Percentiles rank a stretch among this genome's conserved stretches.
phyloP scores from a whole-genome alignment of 2,797 vertebrate species.

The Pipistrellus pipistrellus region DNA sequence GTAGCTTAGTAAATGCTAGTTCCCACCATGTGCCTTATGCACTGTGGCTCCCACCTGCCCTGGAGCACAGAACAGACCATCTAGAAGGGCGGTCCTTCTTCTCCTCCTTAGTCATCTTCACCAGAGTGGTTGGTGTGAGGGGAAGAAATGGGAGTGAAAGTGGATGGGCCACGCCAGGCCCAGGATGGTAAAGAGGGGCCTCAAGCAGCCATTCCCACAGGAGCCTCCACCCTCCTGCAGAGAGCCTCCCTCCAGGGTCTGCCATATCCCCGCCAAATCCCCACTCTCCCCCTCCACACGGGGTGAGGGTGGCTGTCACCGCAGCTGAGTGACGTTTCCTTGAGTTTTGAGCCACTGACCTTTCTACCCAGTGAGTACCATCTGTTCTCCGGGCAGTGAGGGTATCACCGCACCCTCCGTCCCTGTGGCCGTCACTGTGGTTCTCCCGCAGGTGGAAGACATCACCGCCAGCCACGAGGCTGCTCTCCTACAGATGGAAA shows the following conservation, averaged over 20 bases:
- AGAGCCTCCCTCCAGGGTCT: background rate
- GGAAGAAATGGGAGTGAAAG: background rate
- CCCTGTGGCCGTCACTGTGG: background rate
- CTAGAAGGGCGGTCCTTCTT: background rate
- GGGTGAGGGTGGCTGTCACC: too few relatives aligned
- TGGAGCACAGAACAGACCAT: background rate
- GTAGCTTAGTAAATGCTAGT: background rate
- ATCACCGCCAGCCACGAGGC: constrained; percentile 93
- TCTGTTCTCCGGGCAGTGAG: background rate
- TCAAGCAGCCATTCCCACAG: accelerated
- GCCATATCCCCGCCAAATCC: background rate
- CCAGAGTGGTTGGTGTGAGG: background rate
- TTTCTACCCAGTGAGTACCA: background rate
- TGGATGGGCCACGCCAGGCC: accelerated
- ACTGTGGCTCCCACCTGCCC: background rate
- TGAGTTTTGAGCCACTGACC: background rate
- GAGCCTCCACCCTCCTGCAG: background rate
- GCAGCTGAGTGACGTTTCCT: background rate
- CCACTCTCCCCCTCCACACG: background rate
- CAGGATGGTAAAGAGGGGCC: background rate
- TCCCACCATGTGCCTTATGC: background rate
- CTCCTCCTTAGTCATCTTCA: background rate
- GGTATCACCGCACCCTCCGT: background rate
- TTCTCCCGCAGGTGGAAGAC: constrained; percentile 92
- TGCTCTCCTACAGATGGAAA: constrained; percentile 92